phyloP scores from a whole-genome alignment of 2,113 vertebrate genomes.

The Apodemus speciosus region DNA sequence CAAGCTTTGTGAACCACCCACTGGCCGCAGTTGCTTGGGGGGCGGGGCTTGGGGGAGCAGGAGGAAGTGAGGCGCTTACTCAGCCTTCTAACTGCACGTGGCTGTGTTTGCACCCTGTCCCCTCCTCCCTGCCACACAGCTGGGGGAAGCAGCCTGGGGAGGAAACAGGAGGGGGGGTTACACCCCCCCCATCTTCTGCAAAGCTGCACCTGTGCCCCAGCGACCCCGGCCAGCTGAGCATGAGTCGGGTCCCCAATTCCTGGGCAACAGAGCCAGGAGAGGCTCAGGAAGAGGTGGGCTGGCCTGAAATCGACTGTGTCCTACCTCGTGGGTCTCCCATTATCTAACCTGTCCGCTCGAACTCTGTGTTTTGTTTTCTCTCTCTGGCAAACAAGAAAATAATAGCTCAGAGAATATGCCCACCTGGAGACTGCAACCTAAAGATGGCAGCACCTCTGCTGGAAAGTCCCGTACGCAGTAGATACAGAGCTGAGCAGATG shows the following conservation, averaged over 20 bases:
- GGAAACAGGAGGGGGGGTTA: conserved; percentile 50
- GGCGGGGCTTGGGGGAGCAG: conserved; percentile 59
- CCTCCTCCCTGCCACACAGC: conserved; percentile 57
- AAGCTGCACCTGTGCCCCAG: conserved; percentile 68
- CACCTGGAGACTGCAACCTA: background rate
- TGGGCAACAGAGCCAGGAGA: background rate
- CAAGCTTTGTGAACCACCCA: conserved; percentile 32
- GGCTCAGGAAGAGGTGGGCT: background rate
- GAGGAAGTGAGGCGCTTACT: conserved; percentile 84
- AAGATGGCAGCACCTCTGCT: background rate
- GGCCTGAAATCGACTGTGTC: no score
- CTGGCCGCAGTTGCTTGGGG: conserved; percentile 51
- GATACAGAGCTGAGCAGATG: background rate
- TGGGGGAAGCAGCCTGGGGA: conserved; percentile 53
- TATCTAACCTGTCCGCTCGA: background rate
- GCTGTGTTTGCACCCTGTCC: conserved; percentile 79
- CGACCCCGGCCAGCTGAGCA: background rate
- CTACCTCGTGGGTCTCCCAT: background rate
- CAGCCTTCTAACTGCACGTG: conserved; percentile 80
- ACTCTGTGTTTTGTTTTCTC: background rate
- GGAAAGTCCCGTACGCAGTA: background rate
- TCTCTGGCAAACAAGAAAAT: conserved; percentile 17
- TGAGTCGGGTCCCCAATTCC: background rate
- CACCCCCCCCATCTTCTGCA: conserved; percentile 41
- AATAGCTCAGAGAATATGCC: background rate